phyloP scores from a whole-genome alignment of 2,113 vertebrate species.

The Lontra canadensis region DNA sequence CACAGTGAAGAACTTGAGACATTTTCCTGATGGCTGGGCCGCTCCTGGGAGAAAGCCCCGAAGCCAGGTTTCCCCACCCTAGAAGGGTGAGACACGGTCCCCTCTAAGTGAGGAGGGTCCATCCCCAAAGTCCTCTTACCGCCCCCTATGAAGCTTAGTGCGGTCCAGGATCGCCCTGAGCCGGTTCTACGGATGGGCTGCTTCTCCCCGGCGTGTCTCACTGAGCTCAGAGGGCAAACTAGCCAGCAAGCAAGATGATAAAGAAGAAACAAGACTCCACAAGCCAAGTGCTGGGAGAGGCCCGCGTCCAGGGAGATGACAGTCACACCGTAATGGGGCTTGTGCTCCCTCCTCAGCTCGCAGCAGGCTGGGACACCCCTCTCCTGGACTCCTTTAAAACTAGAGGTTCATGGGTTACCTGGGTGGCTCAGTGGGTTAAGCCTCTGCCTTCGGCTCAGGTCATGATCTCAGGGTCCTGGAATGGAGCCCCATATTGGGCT shows the following conservation, averaged over 20 bases:
- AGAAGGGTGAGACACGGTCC: neutral
- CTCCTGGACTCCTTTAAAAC: neutral
- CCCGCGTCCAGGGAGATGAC: rapidly evolving
- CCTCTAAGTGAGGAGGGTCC: no score
- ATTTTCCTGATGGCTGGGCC: neutral
- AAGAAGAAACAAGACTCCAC: neutral
- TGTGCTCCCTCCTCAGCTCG: neutral
- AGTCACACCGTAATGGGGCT: rapidly evolving
- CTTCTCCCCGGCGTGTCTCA: neutral
- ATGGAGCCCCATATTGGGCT: no score
- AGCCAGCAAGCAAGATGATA: neutral
- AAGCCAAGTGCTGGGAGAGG: neutral
- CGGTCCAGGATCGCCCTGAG: neutral
- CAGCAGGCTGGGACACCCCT: neutral
- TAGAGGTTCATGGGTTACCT: no score
- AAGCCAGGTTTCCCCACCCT: neutral
- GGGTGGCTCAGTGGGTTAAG: no score
- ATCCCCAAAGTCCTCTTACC: neutral
- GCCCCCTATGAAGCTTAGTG: neutral
- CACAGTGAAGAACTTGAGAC: neutral
- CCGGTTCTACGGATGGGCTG: neutral
- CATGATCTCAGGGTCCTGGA: no score
- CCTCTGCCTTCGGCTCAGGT: no score
- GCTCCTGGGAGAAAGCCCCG: neutral
- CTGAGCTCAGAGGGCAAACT: neutral